phyloP scores from a whole-genome alignment of 2,888 invertebrate genomes.

The Cepaea hortensis region DNA sequence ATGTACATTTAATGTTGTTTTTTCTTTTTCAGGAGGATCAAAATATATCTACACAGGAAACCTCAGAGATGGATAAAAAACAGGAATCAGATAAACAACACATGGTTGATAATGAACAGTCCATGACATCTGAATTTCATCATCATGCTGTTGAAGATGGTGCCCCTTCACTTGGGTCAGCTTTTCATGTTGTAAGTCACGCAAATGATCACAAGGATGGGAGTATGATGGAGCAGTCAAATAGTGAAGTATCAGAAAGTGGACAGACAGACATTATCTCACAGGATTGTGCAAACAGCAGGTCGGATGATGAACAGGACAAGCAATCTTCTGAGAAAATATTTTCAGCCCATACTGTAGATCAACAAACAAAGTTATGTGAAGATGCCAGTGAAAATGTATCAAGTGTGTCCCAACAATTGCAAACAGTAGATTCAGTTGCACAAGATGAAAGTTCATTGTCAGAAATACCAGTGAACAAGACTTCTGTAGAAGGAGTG shows the following conservation, averaged over 20 bases:
- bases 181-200: slow-evolving; percentile 40
- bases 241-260: neutral
- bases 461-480: neutral
- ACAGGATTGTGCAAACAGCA: neutral
- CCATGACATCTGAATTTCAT: slow-evolving; percentile 7
- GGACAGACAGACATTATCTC: neutral
- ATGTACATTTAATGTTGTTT: neutral
- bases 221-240: neutral
- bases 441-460: neutral
- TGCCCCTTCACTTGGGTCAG: slow-evolving; percentile 14
- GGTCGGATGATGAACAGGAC: neutral
- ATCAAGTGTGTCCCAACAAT: neutral
- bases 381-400: neutral
- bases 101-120: neutral
- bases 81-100: neutral
- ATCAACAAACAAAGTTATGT: neutral
- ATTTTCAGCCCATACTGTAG: slow-evolving; percentile 29
- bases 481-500: slow-evolving; percentile 4
- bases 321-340: slow-evolving; percentile 11
- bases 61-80: neutral
- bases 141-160: slow-evolving; percentile 30
- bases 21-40: neutral
- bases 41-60: neutral
- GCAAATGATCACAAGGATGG: slow-evolving; percentile 1
- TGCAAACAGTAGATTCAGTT: neutral